phyloP scores from a whole-genome alignment of 2,888 invertebrate genomes.

The Stegophylla sp. region DNA sequence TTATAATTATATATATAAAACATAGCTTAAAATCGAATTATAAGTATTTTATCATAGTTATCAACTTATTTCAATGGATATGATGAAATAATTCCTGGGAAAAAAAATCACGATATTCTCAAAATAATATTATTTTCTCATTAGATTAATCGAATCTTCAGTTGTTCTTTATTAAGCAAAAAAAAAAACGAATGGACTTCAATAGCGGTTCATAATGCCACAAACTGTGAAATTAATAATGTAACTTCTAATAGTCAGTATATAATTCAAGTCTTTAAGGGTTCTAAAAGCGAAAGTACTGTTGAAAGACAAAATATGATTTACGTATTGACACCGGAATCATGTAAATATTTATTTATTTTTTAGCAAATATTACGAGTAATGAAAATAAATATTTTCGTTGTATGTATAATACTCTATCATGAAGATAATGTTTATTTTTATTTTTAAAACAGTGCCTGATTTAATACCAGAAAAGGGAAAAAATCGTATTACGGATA shows the following conservation, averaged over 20 bases:
- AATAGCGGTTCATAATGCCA: background rate
- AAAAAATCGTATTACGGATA: background rate
- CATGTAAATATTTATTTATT: background rate
- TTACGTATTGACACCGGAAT: background rate
- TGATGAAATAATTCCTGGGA: too few species aligned
- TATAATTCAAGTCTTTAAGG: background rate
- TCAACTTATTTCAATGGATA: too few species aligned
- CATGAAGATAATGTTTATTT: too few species aligned
- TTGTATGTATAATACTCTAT: too few species aligned
- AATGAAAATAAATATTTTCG: background rate
- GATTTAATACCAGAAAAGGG: background rate
- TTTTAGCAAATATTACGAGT: background rate
- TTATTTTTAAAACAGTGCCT: background rate
- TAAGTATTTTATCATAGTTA: background rate
- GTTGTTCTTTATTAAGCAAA: constrained; percentile 15
- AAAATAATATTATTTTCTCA: background rate
- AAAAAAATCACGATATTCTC: too few species aligned
- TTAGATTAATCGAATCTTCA: constrained; percentile 21
- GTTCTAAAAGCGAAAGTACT: background rate
- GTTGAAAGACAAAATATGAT: background rate
- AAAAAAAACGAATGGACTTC: constrained; percentile 7
- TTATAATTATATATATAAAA: background rate
- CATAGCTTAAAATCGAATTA: background rate
- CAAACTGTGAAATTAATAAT: background rate
- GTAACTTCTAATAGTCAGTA: background rate